phyloP scores from a whole-genome alignment of 2,797 vertebrate genomes.

The Malacoraja senta region DNA sequence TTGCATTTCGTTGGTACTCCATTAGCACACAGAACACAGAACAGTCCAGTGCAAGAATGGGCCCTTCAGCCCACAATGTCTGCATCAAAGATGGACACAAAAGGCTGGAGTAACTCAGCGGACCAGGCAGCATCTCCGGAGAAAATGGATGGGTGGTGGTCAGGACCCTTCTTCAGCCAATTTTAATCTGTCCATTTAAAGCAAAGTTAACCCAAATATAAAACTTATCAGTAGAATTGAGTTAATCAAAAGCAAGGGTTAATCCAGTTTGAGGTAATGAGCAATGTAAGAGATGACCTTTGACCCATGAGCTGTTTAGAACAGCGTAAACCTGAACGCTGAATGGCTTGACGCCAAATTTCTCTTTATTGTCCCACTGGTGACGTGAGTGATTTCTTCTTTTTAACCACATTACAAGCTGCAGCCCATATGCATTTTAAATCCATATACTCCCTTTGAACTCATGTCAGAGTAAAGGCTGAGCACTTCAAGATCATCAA shows the following conservation, averaged over 20 bases:
- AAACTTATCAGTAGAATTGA: not conserved
- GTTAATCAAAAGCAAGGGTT: not conserved
- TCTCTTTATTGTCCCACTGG: no score
- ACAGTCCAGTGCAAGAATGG: not conserved
- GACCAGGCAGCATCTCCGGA: no score
- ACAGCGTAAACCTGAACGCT: not conserved
- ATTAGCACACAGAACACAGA: no score
- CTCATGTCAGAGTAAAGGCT: not conserved
- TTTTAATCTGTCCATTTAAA: conserved; percentile 12
- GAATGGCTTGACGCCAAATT: not conserved
- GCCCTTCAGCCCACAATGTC: not conserved
- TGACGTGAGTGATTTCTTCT: conserved; percentile 13
- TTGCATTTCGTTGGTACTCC: no score
- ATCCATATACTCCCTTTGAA: not conserved
- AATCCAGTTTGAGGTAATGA: not conserved
- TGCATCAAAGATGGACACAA: no score
- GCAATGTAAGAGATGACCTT: not conserved
- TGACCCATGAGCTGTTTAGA: not conserved
- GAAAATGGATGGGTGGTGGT: no score
- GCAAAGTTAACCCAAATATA: conserved; percentile 18
- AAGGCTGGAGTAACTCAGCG: no score
- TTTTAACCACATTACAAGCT: not conserved
- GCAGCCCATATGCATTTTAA: not conserved
- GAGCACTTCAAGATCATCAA: not conserved
- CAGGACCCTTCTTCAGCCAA: not conserved